These are phyloP conservation scores for Dicrurus megarhynchus DNA, from an alignment of 2,113 vertebrate species.

Conservation along the genomic window DNA sequence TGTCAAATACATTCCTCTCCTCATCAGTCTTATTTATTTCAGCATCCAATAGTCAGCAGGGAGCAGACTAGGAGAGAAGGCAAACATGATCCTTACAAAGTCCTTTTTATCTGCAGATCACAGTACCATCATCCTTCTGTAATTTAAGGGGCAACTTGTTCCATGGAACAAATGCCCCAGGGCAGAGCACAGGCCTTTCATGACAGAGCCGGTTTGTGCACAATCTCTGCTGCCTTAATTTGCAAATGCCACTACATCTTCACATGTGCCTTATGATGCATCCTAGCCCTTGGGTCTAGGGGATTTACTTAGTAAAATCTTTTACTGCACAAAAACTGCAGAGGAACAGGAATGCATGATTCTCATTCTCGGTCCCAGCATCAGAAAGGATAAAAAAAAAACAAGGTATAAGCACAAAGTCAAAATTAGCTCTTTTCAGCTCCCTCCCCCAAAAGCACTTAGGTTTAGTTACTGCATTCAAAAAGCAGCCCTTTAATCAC, in stretches of 20 bases:
- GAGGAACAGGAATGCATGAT: neutral
- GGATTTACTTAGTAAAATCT: too few relatives aligned
- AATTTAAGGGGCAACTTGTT: constrained; percentile 1
- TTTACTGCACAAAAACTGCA: neutral
- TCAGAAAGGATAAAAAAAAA: neutral
- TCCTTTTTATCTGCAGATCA: constrained; percentile 29
- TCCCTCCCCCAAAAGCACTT: neutral
- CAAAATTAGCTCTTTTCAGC: constrained; percentile 17
- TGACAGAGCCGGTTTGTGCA: neutral
- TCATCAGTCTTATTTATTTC: neutral
- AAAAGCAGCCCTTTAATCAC: constrained; percentile 55
- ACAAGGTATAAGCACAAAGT: neutral
- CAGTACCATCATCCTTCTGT: neutral
- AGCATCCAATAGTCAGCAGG: neutral
- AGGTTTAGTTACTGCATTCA: constrained; percentile 16
- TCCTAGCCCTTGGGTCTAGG: neutral
- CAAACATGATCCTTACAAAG: neutral
- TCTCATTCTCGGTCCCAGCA: neutral
- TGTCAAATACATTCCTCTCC: neutral
- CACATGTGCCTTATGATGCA: neutral
- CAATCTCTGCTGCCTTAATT: neutral
- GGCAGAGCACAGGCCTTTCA: neutral
- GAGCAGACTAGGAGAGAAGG: neutral
- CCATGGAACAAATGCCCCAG: neutral
- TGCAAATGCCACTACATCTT: neutral